phyloP scores from a whole-genome alignment of 2,888 invertebrate genomes.

The Podabrus alpinus region DNA sequence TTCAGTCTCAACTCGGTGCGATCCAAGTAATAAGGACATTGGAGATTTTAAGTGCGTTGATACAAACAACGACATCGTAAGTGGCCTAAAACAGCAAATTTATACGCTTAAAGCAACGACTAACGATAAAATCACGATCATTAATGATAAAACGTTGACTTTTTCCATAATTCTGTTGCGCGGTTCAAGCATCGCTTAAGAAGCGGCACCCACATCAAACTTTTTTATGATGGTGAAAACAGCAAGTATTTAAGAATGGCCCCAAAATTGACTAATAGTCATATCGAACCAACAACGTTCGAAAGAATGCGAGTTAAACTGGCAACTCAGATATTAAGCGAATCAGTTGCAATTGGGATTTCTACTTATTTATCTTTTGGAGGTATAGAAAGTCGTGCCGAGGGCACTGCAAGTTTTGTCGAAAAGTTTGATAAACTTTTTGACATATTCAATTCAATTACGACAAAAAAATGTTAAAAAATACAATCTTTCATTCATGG shows the following conservation, averaged over 20 bases:
- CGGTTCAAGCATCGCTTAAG: too few relatives aligned
- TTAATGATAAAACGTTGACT: too few relatives aligned
- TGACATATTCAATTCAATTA: not conserved
- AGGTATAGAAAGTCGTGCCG: not conserved
- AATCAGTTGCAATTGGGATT: conserved; percentile 33
- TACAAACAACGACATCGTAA: too few relatives aligned
- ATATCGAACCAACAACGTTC: conserved; percentile 32
- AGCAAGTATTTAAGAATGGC: conserved; percentile 13
- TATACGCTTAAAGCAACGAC: too few relatives aligned
- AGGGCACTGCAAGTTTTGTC: not conserved
- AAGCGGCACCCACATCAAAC: conserved; percentile 22
- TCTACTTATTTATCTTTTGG: conserved; percentile 25
- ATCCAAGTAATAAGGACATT: too few relatives aligned
- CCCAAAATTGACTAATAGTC: conserved; percentile 31
- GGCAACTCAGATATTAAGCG: conserved; percentile 34
- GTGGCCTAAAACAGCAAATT: too few relatives aligned
- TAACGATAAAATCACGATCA: too few relatives aligned
- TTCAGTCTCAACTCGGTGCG: too few relatives aligned
- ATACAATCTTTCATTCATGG: conserved; percentile 6
- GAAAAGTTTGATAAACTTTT: conserved; percentile 9
- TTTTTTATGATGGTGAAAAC: conserved; percentile 33
- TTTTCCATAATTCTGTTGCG: too few relatives aligned
- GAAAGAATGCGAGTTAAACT: conserved; percentile 35
- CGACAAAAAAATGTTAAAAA: not conserved
- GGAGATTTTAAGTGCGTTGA: too few relatives aligned